A percentile compares a stretch with the other conserved stretches of the same genome.
phyloP scores from a whole-genome alignment of 1,140 invertebrate genomes.

The Formica exsecta region DNA sequence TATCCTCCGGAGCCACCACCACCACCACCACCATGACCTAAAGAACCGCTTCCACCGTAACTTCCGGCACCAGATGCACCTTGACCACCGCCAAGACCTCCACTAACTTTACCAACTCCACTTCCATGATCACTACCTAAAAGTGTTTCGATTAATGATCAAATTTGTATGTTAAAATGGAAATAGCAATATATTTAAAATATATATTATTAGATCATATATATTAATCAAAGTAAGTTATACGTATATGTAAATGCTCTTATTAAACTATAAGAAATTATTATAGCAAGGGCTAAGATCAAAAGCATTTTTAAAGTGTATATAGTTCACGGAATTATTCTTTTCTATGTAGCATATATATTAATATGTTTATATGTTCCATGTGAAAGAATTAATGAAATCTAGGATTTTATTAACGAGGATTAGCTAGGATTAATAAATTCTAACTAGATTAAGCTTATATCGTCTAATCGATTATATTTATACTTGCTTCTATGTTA shows the following conservation, averaged over 20 bases:
- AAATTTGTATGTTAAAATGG: not conserved
- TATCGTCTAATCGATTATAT: not conserved
- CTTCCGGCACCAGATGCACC: conserved; percentile 12
- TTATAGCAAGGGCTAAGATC: not conserved
- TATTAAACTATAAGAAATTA: not conserved
- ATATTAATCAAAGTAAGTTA: not conserved
- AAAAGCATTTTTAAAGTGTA: conserved; percentile 15
- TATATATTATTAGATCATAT: not conserved
- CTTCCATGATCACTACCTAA: conserved; percentile 15
- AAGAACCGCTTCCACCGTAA: conserved; percentile 31
- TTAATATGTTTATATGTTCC: conserved; percentile 3
- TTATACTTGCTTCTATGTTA: not conserved
- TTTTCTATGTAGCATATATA: not conserved
- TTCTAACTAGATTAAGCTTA: not conserved
- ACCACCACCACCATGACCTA: conserved; percentile 14
- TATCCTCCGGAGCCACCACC: conserved; percentile 31
- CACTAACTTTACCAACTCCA: not conserved
- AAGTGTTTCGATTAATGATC: not conserved
- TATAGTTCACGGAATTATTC: not conserved
- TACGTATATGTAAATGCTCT: not conserved
- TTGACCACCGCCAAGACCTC: conserved; percentile 23
- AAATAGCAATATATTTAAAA: not conserved
- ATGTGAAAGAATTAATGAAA: not conserved
- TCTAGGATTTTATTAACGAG: no score
- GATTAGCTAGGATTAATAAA: not conserved